Evolutionary conservation across 2,797 vertebrate species (phyloP), one percentile per base, ranked within the genome.

Genomic region (Sus cebifrons): DNA sequence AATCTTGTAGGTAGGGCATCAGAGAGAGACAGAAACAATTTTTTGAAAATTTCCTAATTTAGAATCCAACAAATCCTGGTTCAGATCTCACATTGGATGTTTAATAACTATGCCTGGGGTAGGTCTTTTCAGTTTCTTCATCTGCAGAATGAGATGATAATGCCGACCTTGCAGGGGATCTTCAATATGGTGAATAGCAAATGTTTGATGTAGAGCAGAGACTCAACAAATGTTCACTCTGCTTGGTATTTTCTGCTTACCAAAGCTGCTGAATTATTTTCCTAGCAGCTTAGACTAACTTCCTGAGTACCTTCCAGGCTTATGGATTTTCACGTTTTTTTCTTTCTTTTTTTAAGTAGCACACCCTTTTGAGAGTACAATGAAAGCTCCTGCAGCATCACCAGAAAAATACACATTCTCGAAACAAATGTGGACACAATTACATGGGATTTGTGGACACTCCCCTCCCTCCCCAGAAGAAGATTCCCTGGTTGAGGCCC

Each of bases 361-460:
- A 17, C 23, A 18, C 94, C 52, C 82, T 79, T 94, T 86, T 94
- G 64, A 91, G 67, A 94, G 52, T 65, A 84, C 44, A 78, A 25
- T 73, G 78, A 70, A 86, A 93, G n/a, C 64, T 65, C 10, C 7
- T 40, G 25, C 60, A 27, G 0, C 21, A 52, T 23, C 77, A 40
- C 6, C 44, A 78, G 83, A 88, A 93, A 95, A 67, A 65, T 6
- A 54, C 27, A 85, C 52, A 12, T 78, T 77, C 18, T 52, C 92
- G 1, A 78, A 75, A 74, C 68, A 74, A 89, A 90, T 9, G 8
- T 32, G 68, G 40, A 23, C 82, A 11, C 32, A 44, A n/a, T 70
- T 49, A 7, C 32, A 93, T 62, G 70, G 36, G 74, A 52, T 52
- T 88, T 70, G 1, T 15, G 84, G 78, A 75, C 32, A 14, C 17